Evolutionary conservation across 2,113 vertebrate genomes (phyloP).

Genomic region (Stomatorhinus ivindoensis): DNA sequence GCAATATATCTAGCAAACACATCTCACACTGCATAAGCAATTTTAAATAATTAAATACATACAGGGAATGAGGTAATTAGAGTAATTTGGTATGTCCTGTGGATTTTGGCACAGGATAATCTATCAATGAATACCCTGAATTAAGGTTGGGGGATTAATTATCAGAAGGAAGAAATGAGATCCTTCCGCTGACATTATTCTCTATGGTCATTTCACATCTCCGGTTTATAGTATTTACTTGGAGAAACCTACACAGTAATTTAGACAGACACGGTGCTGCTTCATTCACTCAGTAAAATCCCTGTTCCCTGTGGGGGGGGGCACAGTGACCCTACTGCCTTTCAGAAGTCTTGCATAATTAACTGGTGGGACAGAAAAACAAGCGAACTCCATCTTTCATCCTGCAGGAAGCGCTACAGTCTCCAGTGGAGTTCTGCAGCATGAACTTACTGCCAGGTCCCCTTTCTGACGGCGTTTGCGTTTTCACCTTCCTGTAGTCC

Average conservation of each 20-base stretch:
- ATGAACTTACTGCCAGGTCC: constrained; percentile 33
- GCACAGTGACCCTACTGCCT: constrained; percentile 34
- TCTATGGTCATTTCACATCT: neutral
- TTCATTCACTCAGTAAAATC: constrained; percentile 29
- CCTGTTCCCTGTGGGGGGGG: neutral
- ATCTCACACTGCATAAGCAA: neutral
- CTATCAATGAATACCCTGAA: neutral
- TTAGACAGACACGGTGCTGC: neutral
- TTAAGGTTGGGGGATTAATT: neutral
- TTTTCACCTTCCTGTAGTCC: constrained; percentile 42
- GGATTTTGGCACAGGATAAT: neutral
- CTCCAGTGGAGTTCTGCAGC: constrained; percentile 11
- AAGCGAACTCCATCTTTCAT: constrained; percentile 40
- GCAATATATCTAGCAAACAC: neutral
- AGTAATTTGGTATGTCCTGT: neutral
- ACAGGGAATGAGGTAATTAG: neutral
- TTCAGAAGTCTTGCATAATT: constrained; percentile 52
- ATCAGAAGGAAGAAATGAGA: neutral
- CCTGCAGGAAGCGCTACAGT: constrained; percentile 27
- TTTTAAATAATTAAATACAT: neutral
- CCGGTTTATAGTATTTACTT: neutral
- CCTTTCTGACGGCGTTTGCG: constrained; percentile 11
- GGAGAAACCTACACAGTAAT: neutral
- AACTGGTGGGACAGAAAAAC: constrained; percentile 30
- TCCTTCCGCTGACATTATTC: neutral